These are phyloP conservation scores for Meiosimyza decipiens DNA, from an alignment of 2,888 invertebrate species.

Conservation along the genomic window DNA sequence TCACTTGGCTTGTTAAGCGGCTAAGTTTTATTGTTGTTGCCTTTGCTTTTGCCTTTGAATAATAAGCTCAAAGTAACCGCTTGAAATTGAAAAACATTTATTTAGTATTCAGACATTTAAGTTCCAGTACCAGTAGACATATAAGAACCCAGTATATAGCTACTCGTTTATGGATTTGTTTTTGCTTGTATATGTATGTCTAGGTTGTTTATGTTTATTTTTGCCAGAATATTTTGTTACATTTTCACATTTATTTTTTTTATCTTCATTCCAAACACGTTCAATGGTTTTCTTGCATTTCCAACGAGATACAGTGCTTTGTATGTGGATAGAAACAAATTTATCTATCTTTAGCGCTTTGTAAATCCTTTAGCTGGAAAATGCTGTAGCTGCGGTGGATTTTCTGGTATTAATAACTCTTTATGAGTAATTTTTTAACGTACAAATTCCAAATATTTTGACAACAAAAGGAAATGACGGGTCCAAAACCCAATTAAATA, in stretches of 20 bases:
- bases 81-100: background rate
- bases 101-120: background rate
- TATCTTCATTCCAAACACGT: slow-evolving; percentile 11
- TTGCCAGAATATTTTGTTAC: background rate
- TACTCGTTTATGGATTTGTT: no score
- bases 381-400: no score
- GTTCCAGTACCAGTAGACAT: background rate
- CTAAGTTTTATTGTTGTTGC: background rate
- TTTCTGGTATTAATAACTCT: no score
- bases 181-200: background rate
- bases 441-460: no score
- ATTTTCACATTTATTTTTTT: background rate
- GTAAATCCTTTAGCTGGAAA: no score
- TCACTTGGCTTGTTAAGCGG: slow-evolving; percentile 5
- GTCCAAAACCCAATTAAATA: no score
- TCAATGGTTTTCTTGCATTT: slow-evolving; percentile 7
- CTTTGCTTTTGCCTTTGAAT: background rate
- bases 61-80: background rate
- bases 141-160: background rate
- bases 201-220: background rate
- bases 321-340: no score
- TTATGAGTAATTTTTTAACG: no score
- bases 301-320: no score
- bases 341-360: no score
- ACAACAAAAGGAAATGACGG: no score